Percentiles rank a stretch among this genome's conserved stretches.
Conservation (phyloP, 2,797 vertebrate species). For the Distichodus sexfasciatus region DNA sequence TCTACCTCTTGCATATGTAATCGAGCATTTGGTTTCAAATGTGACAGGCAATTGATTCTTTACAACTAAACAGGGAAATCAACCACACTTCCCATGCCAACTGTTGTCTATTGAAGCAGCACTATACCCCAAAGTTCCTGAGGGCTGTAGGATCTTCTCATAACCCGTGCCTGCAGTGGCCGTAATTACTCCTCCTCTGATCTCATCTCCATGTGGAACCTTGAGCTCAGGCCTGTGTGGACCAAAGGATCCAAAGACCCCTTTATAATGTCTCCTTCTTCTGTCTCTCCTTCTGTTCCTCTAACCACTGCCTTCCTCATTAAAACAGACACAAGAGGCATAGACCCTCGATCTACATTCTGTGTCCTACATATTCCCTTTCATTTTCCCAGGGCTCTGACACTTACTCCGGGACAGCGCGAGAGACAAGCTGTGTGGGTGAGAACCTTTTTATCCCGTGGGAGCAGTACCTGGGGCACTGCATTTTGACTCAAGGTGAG, state of each 20-base stretch:
- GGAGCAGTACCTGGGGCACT: not conserved
- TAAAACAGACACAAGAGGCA: conserved; percentile 57
- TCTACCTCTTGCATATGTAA: conserved; percentile 5
- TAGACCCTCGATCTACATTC: conserved; percentile 51
- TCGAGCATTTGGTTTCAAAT: not conserved
- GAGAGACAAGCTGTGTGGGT: not conserved
- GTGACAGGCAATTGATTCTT: not conserved
- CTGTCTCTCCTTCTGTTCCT: conserved; percentile 16
- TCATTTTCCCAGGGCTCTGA: conserved; percentile 51
- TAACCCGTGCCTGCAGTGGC: conserved; percentile 50
- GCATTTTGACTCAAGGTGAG: not conserved
- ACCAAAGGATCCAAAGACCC: conserved; percentile 10
- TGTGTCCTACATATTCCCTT: conserved; percentile 58
- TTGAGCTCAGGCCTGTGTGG: conserved; percentile 37
- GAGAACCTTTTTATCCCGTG: not conserved
- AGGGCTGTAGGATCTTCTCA: conserved; percentile 45
- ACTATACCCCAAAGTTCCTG: not conserved
- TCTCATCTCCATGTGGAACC: conserved; percentile 61
- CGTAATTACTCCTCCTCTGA: conserved; percentile 67
- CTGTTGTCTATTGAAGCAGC: not conserved
- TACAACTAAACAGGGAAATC: conserved; percentile 1
- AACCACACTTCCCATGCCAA: conserved; percentile 7
- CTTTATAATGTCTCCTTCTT: too few species aligned
- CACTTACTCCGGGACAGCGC: conserved; percentile 6
- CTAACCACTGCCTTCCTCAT: conserved; percentile 56